Base-by-base conservation (phyloP, 2,888 invertebrate genomes). In the Xiphydria camelus region DNA sequence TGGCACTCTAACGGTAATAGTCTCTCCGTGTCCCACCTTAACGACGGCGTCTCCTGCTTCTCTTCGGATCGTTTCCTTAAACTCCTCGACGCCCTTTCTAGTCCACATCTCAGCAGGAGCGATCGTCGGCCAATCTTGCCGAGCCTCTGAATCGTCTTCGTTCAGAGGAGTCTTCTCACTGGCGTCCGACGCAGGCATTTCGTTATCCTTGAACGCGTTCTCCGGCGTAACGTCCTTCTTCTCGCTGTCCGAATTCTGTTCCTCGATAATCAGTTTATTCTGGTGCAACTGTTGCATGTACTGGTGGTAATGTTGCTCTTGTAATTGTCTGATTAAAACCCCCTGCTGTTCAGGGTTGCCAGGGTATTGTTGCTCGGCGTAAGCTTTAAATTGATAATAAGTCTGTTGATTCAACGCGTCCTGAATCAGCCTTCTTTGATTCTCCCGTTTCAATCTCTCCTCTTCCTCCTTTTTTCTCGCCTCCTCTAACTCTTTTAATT, bases 261-360 rank as follows among this genome's bases (percentile, higher is more conserved):
- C 73, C 4, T 73, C 69, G 41, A 66, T 57, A 3, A 63, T 53
- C 9, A 82, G 44, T 32, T 71, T 68, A 43, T 68, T 75, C 22
- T 81, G 78, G 0, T 84, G 87, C 25, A 97, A 79, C 75, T 98
- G 98, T 64, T 96, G 93, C 86, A 99, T 95, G 75, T 99, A 99
- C 70, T 98, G 97, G 71, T 96, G 94, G 74, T 96, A 99, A 76
- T 99, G 99, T 68, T 99, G 96, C 62, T 97, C 97, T 77, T 99
- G 99, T 33, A 99, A 79, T 71, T 98, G 97, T 43, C 89, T 82
- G 45, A 99, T 93, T 18, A 99, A 80, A 29, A 92, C 84, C 0
- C 91, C 94, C 81, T 99, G 99, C 80, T 97, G 88, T 60, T 90
- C 90, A 1, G 87, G 87, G 73, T 89, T 89, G 0, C 67, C 88